Evolutionary conservation across 1,140 invertebrate species (phyloP).

Genomic region (Oedothorax gibbosus): DNA sequence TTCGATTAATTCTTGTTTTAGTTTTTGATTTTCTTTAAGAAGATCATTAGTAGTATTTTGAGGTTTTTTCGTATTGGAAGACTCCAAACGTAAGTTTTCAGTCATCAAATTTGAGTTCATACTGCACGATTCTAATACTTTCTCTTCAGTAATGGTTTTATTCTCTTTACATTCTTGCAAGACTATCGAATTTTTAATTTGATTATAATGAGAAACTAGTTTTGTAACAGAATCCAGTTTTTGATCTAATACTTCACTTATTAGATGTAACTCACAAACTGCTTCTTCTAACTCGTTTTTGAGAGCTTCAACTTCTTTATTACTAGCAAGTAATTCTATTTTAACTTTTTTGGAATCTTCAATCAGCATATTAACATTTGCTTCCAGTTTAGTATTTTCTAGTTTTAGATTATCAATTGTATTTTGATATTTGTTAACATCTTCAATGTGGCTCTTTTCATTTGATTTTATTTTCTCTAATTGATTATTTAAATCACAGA

Average conservation of each 20-base stretch:
- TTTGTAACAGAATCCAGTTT: slow-evolving; percentile 19
- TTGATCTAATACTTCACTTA: slow-evolving; percentile 21
- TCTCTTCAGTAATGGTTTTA: neutral
- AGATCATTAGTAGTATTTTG: neutral
- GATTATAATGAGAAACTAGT: slow-evolving; percentile 64
- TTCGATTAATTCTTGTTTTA: slow-evolving; percentile 11
- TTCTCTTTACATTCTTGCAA: slow-evolving; percentile 4
- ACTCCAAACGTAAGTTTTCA: neutral
- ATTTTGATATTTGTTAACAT: neutral
- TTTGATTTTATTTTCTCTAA: neutral
- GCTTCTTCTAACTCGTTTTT: slow-evolving; percentile 55
- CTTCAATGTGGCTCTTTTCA: neutral
- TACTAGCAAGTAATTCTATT: slow-evolving; percentile 53
- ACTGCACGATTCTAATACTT: neutral
- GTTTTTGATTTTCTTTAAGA: slow-evolving; percentile 31
- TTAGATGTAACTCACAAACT: slow-evolving; percentile 69
- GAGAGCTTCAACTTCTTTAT: slow-evolving; percentile 18
- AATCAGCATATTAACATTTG: neutral
- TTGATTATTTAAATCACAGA: neutral
- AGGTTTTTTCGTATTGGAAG: neutral
- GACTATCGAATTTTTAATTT: neutral
- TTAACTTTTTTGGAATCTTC: slow-evolving; percentile 16
- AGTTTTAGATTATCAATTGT: too few relatives aligned
- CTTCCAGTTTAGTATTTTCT: too few relatives aligned
- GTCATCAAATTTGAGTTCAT: too few relatives aligned